These are phyloP conservation scores for Reticulitermes speratus DNA, from an alignment of 1,140 invertebrate genomes.

Conservation along the genomic window DNA sequence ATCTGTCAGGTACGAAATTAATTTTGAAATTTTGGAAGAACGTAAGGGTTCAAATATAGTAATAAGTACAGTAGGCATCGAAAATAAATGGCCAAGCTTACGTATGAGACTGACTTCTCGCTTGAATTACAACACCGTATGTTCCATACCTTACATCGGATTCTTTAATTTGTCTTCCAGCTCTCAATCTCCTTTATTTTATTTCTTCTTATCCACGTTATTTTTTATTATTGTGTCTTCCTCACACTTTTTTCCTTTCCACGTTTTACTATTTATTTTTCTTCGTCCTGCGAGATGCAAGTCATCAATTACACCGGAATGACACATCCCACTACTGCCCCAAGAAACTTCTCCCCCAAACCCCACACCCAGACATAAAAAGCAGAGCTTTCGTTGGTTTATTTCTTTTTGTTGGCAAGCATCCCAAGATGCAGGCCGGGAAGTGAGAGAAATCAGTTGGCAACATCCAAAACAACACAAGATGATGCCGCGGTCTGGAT, in stretches of 20 bases:
- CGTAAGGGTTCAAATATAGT: too few relatives aligned
- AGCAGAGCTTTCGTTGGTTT: neutral
- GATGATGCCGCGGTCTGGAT: neutral
- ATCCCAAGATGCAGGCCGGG: neutral
- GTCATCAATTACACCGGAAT: constrained; percentile 26
- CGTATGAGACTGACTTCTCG: too few relatives aligned
- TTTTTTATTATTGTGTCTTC: neutral
- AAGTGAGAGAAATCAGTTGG: neutral
- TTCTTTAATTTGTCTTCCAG: neutral
- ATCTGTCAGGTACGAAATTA: too few relatives aligned
- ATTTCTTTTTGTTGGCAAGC: neutral
- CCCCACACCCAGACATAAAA: neutral
- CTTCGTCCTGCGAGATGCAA: neutral
- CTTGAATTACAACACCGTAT: too few relatives aligned
- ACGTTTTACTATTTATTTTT: neutral
- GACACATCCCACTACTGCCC: constrained; percentile 16
- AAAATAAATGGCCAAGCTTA: too few relatives aligned
- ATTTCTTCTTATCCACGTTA: neutral
- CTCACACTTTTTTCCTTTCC: neutral
- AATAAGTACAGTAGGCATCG: too few relatives aligned
- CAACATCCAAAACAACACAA: neutral
- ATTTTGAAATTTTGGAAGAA: too few relatives aligned
- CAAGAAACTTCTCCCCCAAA: neutral
- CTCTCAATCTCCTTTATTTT: neutral
- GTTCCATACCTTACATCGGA: too few relatives aligned